A percentile compares a stretch with the other conserved stretches of the same genome.
Evolutionary conservation across 2,888 invertebrate species (phyloP).

Genomic region (Acanthoscelides obtectus): DNA sequence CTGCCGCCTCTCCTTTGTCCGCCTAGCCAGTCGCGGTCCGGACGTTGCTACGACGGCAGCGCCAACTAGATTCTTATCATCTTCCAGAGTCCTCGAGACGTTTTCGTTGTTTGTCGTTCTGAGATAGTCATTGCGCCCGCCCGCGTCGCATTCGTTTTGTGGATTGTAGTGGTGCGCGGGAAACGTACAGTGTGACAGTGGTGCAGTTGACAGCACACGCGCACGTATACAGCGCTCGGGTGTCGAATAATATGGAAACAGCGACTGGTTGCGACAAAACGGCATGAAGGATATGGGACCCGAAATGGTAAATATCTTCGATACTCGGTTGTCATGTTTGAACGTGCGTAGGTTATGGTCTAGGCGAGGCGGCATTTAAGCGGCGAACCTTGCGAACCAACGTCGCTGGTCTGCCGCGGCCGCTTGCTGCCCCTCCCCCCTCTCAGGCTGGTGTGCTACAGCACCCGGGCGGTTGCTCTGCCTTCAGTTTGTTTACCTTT

Average conservation of each 20-base stretch:
- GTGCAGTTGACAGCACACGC: background rate
- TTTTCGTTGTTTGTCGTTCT: constrained; percentile 33
- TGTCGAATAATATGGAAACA: constrained; percentile 2
- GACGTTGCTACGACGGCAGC: constrained; percentile 38
- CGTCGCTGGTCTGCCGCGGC: background rate
- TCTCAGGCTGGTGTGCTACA: background rate
- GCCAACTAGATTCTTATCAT: constrained; percentile 15
- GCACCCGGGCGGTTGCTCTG: constrained; percentile 1
- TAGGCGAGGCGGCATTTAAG: background rate
- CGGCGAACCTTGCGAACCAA: background rate
- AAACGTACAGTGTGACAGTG: background rate
- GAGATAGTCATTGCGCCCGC: constrained; percentile 39
- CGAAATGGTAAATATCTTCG: constrained; percentile 62
- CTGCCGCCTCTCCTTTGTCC: constrained; percentile 29
- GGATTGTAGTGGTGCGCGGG: background rate
- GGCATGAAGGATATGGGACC: constrained; percentile 79
- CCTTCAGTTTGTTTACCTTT: constrained; percentile 21
- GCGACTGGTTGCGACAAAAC: constrained; percentile 12
- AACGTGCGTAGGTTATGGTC: background rate
- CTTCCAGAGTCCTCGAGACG: background rate
- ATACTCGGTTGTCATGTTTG: background rate
- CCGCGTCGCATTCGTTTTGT: constrained; percentile 27
- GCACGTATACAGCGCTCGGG: background rate
- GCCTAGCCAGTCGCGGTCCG: constrained; percentile 41
- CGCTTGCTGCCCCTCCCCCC: background rate